phyloP scores from a whole-genome alignment of 2,888 invertebrate species.

The Galerucella nymphaeae region DNA sequence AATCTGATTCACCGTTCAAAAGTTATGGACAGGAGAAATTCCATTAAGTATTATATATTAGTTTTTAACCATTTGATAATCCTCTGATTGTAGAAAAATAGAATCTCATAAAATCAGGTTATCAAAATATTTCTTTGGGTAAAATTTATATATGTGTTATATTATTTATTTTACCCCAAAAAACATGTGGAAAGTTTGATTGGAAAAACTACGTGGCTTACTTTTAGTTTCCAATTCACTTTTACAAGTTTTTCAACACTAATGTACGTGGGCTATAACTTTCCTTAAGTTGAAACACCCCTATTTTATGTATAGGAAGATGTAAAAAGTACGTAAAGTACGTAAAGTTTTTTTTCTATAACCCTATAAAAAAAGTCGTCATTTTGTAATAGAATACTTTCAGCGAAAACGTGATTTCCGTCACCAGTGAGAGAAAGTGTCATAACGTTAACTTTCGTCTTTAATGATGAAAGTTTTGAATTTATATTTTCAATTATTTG shows the following conservation, averaged over 20 bases:
- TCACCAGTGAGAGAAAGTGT: too few species aligned
- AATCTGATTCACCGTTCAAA: too few species aligned
- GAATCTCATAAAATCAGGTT: background rate
- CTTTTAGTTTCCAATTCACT: conserved; percentile 2
- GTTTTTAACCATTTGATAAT: too few species aligned
- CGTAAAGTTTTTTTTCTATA: background rate
- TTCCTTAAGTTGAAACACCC: background rate
- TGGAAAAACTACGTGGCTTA: background rate
- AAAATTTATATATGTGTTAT: background rate
- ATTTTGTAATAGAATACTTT: too few species aligned
- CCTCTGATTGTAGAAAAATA: background rate
- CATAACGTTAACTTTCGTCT: too few species aligned
- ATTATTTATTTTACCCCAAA: background rate
- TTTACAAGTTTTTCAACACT: conserved; percentile 2
- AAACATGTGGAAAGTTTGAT: background rate
- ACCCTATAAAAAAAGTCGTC: too few species aligned
- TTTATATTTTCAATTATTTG: too few species aligned
- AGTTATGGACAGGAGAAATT: too few species aligned
- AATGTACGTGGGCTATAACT: background rate
- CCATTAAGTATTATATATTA: too few species aligned
- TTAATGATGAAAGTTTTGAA: too few species aligned
- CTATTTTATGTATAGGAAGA: background rate
- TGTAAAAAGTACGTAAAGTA: background rate
- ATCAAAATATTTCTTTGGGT: background rate
- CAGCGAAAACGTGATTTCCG: too few species aligned